Conservation (phyloP, 2,113 vertebrate genomes). For the Genyomyrus donnyi region DNA sequence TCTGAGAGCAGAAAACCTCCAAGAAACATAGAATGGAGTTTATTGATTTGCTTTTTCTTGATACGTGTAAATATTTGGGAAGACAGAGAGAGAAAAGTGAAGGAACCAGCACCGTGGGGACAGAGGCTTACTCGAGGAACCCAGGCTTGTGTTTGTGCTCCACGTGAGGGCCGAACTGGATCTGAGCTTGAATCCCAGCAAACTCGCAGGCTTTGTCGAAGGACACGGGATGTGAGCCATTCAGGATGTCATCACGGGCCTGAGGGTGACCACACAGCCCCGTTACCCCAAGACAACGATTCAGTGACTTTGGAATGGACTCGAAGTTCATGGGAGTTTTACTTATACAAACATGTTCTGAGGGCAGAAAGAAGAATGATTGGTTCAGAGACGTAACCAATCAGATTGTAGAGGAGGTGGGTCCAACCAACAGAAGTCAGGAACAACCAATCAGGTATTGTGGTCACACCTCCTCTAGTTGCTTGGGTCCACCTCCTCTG, state of each 20-base stretch:
- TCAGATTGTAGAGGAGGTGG: too few relatives aligned
- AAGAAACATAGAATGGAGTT: not conserved
- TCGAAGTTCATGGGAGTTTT: too few relatives aligned
- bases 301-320: not conserved
- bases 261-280: slow-evolving; percentile 37
- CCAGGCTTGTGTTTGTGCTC: slow-evolving; percentile 97
- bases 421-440: too few relatives aligned
- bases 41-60: not conserved
- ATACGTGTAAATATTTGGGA: not conserved
- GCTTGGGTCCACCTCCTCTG: too few relatives aligned
- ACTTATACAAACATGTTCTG: too few relatives aligned
- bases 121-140: slow-evolving; percentile 85
- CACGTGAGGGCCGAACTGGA: slow-evolving; percentile 96
- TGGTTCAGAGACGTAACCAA: too few relatives aligned
- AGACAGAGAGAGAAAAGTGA: not conserved
- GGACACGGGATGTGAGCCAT: slow-evolving; percentile 95
- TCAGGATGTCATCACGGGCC: slow-evolving; percentile 97
- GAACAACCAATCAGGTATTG: too few relatives aligned
- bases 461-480: too few relatives aligned
- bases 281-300: not conserved
- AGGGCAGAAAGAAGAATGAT: too few relatives aligned
- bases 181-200: slow-evolving; percentile 93
- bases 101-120: slow-evolving; percentile 18
- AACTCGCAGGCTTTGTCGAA: slow-evolving; percentile 98
- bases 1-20: not conserved